Conservation (phyloP, 2,888 invertebrate species). For the Agriotes lineatus region DNA sequence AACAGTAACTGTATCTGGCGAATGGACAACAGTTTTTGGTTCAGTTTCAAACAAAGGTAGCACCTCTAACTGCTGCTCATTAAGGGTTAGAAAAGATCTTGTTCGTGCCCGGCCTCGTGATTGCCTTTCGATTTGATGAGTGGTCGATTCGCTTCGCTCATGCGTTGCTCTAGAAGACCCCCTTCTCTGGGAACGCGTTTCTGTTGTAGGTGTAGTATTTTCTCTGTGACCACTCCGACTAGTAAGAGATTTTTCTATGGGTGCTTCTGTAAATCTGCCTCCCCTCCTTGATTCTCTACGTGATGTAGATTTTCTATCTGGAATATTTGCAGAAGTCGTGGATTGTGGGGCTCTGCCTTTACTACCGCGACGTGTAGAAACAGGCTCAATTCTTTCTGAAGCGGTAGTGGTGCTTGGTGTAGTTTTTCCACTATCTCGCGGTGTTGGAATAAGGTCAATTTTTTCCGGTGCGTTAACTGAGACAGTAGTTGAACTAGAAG, state of each 20-base stretch:
- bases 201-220: neutral
- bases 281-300: neutral
- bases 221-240: neutral
- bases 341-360: too few species aligned
- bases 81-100: constrained; percentile 55
- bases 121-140: neutral
- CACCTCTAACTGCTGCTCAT: constrained; percentile 62
- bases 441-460: neutral
- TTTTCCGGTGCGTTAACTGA: neutral
- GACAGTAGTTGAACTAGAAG: neutral
- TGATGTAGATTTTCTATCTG: neutral
- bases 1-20: constrained; percentile 29
- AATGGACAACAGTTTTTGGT: constrained; percentile 55
- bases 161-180: neutral
- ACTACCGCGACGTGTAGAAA: too few species aligned
- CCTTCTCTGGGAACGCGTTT: neutral
- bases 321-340: neutral
- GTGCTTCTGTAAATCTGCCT: neutral
- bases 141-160: neutral
- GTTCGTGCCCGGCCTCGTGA: constrained; percentile 27
- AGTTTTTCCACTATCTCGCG: too few species aligned
- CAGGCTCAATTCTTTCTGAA: too few species aligned
- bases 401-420: too few species aligned
- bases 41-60: constrained; percentile 63
- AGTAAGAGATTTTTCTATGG: neutral